phyloP scores from a whole-genome alignment of 1,140 invertebrate genomes.

The Paraescarpia echinospica region DNA sequence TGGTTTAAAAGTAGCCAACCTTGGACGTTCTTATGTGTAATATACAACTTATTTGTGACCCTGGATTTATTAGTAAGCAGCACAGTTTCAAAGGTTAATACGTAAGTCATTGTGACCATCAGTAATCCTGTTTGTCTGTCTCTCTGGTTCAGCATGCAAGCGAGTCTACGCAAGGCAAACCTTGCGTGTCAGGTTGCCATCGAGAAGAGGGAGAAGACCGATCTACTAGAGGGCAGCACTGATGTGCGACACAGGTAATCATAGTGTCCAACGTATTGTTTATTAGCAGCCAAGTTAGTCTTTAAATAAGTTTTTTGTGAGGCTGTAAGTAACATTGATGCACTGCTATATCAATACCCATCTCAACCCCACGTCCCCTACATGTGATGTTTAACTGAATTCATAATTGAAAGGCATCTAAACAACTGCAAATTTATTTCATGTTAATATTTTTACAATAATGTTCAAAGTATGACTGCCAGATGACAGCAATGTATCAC shows the following conservation, averaged over 20 bases:
- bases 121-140: constrained; percentile 8
- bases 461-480: background rate
- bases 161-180: constrained; percentile 54
- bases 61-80: no score
- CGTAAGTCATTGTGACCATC: no score
- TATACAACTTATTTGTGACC: no score
- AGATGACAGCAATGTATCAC: background rate
- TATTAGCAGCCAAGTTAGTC: constrained; percentile 19
- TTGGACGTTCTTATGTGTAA: no score
- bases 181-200: constrained; percentile 50
- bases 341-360: no score
- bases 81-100: no score
- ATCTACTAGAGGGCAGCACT: constrained; percentile 43
- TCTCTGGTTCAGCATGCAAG: constrained; percentile 43
- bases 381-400: background rate
- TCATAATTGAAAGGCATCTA: background rate
- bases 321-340: background rate
- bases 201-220: constrained; percentile 50
- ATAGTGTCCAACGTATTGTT: background rate
- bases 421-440: constrained; percentile 3
- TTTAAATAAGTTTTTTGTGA: background rate
- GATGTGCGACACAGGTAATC: constrained; percentile 37
- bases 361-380: no score
- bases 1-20: no score
- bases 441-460: background rate